phyloP scores from a whole-genome alignment of 2,797 vertebrate species.

The Leptodactylus fallax region DNA sequence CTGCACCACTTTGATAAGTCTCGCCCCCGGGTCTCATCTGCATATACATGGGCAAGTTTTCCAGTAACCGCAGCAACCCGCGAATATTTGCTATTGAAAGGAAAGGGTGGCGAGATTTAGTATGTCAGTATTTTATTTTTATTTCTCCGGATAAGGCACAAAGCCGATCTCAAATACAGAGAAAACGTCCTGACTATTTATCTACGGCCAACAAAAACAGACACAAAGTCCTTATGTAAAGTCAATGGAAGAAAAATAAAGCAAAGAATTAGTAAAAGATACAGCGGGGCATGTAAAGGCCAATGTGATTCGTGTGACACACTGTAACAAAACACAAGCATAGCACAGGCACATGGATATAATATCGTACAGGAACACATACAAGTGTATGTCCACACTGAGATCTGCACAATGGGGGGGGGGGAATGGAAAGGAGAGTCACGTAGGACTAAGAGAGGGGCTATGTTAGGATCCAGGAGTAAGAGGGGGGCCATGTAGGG shows the following conservation, averaged over 20 bases:
- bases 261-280: not conserved
- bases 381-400: too few relatives aligned
- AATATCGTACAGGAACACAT: too few relatives aligned
- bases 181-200: slow-evolving; percentile 5
- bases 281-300: not conserved
- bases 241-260: not conserved
- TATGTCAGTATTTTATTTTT: not conserved
- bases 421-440: too few relatives aligned
- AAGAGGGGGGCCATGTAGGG: too few relatives aligned
- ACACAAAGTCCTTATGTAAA: not conserved
- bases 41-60: not conserved
- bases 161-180: not conserved
- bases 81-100: slow-evolving; percentile 4
- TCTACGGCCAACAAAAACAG: slow-evolving; percentile 4
- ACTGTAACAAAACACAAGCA: not conserved
- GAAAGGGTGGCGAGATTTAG: not conserved
- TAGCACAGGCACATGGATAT: too few relatives aligned
- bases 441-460: too few relatives aligned
- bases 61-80: not conserved
- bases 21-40: too few relatives aligned
- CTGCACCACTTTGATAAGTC: too few relatives aligned
- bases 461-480: too few relatives aligned
- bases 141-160: not conserved
- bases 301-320: not conserved
- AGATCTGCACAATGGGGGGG: too few relatives aligned